Conservation (phyloP, 2,888 invertebrate species). For the Leptodirus hochenwartii region DNA sequence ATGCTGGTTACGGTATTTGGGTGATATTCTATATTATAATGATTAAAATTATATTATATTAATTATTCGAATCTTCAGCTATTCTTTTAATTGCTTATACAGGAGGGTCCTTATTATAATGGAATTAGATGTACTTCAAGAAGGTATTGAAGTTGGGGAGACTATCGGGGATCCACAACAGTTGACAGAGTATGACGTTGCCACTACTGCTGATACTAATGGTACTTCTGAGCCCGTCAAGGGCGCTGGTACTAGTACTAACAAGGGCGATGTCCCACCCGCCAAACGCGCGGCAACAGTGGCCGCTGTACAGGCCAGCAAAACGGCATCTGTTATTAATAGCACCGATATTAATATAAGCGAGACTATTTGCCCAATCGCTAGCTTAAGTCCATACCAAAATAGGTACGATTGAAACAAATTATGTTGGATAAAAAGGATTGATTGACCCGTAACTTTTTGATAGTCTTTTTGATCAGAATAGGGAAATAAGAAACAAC, state of each 20-base stretch:
- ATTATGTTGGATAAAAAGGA: too few relatives aligned
- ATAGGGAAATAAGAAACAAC: too few relatives aligned
- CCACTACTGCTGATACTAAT: background rate
- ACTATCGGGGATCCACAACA: slow-evolving; percentile 66
- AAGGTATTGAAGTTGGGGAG: slow-evolving; percentile 50
- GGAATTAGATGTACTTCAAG: slow-evolving; percentile 52
- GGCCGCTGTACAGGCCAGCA: slow-evolving; percentile 6
- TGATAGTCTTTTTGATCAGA: too few relatives aligned
- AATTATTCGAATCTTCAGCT: too few relatives aligned
- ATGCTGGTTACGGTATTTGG: too few relatives aligned
- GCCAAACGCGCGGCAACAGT: background rate
- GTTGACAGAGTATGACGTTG: slow-evolving; percentile 16
- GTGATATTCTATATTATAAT: too few relatives aligned
- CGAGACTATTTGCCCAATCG: slow-evolving; percentile 43
- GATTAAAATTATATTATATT: too few relatives aligned
- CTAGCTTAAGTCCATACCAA: slow-evolving; percentile 81
- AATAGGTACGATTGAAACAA: slow-evolving; percentile 45
- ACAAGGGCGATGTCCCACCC: slow-evolving; percentile 1
- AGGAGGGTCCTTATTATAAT: slow-evolving; percentile 75
- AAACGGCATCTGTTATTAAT: background rate
- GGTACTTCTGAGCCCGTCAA: slow-evolving; percentile 5
- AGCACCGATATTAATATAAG: slow-evolving; percentile 15
- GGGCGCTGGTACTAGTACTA: background rate
- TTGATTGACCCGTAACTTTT: too few relatives aligned
- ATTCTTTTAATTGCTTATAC: slow-evolving; percentile 15